A percentile compares a stretch with the other conserved stretches of the same genome.
phyloP scores from a whole-genome alignment of 2,113 vertebrate species.

The Casuarius casuarius region DNA sequence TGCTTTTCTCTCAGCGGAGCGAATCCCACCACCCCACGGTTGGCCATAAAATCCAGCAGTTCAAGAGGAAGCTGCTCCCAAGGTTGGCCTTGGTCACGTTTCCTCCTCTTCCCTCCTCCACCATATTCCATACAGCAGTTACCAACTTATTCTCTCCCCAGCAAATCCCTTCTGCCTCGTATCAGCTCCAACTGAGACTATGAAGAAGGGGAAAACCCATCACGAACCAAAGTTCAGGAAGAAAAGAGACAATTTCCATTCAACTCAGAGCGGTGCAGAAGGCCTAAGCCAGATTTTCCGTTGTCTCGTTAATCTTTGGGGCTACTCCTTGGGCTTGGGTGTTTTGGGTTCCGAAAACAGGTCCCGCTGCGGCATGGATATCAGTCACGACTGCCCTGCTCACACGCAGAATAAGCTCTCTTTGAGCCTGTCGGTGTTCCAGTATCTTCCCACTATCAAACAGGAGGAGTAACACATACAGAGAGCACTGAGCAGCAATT shows the following conservation, averaged over 20 bases:
- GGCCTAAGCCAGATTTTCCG: not conserved
- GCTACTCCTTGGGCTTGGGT: not conserved
- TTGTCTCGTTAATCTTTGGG: accelerated
- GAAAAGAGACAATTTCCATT: not conserved
- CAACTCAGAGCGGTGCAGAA: not conserved
- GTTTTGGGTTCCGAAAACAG: not conserved
- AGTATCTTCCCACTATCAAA: not conserved
- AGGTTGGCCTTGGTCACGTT: not conserved
- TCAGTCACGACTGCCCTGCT: not conserved
- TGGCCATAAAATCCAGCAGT: accelerated
- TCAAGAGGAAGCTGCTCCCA: not conserved
- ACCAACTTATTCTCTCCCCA: not conserved
- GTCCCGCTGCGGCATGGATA: not conserved
- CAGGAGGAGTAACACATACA: not conserved
- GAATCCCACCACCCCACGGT: not conserved
- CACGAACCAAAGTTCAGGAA: accelerated
- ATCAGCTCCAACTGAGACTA: not conserved
- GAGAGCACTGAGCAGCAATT: not conserved
- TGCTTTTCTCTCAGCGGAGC: accelerated
- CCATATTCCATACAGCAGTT: accelerated
- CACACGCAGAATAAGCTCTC: accelerated
- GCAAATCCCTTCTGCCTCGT: not conserved
- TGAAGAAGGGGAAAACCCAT: not conserved
- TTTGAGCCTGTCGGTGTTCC: not conserved
- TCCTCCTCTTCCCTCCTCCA: not conserved